Evolutionary conservation across 2,797 vertebrate genomes (phyloP).

Genomic region (Melanotaenia boesemani): DNA sequence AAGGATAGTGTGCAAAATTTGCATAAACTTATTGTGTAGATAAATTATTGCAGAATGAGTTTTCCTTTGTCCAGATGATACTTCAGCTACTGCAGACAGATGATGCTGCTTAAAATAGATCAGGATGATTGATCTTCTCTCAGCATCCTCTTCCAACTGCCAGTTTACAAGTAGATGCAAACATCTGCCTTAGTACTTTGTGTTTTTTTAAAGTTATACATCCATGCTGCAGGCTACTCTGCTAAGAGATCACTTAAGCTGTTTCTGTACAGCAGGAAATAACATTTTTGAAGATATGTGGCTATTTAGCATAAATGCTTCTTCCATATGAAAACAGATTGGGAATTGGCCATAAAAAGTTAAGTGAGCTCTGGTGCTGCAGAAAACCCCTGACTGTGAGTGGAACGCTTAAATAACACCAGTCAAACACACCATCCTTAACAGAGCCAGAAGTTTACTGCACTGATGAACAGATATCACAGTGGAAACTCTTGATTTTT

Average conservation of each 20-base stretch:
- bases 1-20: constrained; percentile 9
- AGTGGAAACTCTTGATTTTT: constrained; percentile 44
- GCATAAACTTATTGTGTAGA: constrained; percentile 5
- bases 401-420: constrained; percentile 50
- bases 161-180: constrained; percentile 1
- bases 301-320: background rate
- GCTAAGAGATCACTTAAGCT: background rate
- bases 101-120: constrained; percentile 42
- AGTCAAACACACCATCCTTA: constrained; percentile 85
- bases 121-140: constrained; percentile 26
- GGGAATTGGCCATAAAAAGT: constrained; percentile 6
- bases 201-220: background rate
- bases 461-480: constrained; percentile 40
- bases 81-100: constrained; percentile 23
- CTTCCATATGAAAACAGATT: background rate
- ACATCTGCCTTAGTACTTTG: background rate
- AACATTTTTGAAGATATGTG: background rate
- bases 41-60: background rate
- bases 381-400: constrained; percentile 33
- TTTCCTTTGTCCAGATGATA: constrained; percentile 18
- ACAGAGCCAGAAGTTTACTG: constrained; percentile 41
- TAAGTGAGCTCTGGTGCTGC: constrained; percentile 36
- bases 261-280: background rate
- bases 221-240: background rate
- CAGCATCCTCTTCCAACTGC: background rate